These are phyloP conservation scores for Cacatua alba DNA, from an alignment of 2,113 vertebrate genomes.

Conservation along the genomic window DNA sequence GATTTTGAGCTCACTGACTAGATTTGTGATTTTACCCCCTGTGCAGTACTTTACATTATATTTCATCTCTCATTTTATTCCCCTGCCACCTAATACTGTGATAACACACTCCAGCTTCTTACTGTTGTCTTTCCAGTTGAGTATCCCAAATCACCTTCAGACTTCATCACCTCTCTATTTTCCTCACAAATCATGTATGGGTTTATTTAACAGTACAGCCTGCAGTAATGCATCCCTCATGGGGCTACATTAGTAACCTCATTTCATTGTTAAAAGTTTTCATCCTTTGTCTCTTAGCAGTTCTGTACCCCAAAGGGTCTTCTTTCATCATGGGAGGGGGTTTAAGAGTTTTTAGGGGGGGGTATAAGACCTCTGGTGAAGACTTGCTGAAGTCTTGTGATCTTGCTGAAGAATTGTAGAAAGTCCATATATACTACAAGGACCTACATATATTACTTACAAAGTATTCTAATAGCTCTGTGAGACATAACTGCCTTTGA, in stretches of 20 bases:
- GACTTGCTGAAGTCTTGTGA: not conserved
- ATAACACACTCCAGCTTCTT: not conserved
- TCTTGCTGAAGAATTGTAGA: not conserved
- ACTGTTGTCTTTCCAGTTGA: not conserved
- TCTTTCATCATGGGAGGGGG: not conserved
- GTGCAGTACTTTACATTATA: not conserved
- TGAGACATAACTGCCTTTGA: not conserved
- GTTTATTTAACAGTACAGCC: not conserved
- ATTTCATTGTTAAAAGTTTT: not conserved
- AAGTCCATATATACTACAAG: not conserved
- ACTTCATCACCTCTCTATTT: not conserved
- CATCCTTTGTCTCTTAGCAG: not conserved
- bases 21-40: not conserved
- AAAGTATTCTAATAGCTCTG: not conserved
- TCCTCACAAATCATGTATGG: not conserved
- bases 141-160: not conserved
- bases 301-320: not conserved
- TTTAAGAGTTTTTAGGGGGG: not conserved
- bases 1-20: not conserved
- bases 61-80: not conserved
- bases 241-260: not conserved
- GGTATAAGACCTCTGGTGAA: not conserved
- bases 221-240: not conserved
- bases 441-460: not conserved
- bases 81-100: not conserved